These are phyloP conservation scores for Operophtera brumata DNA, from an alignment of 2,888 invertebrate genomes.

Conservation along the genomic window DNA sequence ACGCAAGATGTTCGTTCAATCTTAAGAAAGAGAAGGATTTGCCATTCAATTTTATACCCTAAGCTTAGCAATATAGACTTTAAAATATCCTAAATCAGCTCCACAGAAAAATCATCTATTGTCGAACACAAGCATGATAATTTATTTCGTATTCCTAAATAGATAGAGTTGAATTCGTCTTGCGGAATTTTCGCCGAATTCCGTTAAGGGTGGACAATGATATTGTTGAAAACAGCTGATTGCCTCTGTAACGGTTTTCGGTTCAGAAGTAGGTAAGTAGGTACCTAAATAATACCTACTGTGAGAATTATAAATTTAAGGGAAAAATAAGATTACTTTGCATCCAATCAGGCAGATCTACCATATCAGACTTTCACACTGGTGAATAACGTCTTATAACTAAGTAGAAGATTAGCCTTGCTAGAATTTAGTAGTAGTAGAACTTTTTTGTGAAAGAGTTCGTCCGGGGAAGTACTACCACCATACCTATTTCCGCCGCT, in stretches of 20 bases:
- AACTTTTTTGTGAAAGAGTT: too few relatives aligned
- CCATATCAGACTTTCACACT: too few relatives aligned
- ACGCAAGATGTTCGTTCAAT: constrained; percentile 65
- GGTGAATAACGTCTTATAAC: too few relatives aligned
- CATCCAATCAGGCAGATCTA: not conserved
- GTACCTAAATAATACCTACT: not conserved
- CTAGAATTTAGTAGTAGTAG: too few relatives aligned
- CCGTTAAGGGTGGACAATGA: constrained; percentile 40
- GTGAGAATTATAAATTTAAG: constrained; percentile 10
- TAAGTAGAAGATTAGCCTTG: too few relatives aligned
- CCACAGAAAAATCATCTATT: constrained; percentile 16
- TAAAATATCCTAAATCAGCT: constrained; percentile 11
- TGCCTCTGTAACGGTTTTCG: constrained; percentile 66
- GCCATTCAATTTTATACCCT: constrained; percentile 25
- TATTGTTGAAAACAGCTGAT: constrained; percentile 64
- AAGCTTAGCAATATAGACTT: constrained; percentile 16
- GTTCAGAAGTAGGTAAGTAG: constrained; percentile 34
- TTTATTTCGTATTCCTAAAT: constrained; percentile 15
- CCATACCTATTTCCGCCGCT: too few relatives aligned
- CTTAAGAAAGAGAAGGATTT: constrained; percentile 60
- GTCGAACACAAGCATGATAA: constrained; percentile 12
- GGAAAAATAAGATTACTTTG: not conserved
- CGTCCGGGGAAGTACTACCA: too few relatives aligned
- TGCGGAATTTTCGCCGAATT: constrained; percentile 41
- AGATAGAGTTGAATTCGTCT: constrained; percentile 38